Base-by-base conservation (phyloP, 1,140 invertebrate genomes). In the Pomacea maculata region DNA sequence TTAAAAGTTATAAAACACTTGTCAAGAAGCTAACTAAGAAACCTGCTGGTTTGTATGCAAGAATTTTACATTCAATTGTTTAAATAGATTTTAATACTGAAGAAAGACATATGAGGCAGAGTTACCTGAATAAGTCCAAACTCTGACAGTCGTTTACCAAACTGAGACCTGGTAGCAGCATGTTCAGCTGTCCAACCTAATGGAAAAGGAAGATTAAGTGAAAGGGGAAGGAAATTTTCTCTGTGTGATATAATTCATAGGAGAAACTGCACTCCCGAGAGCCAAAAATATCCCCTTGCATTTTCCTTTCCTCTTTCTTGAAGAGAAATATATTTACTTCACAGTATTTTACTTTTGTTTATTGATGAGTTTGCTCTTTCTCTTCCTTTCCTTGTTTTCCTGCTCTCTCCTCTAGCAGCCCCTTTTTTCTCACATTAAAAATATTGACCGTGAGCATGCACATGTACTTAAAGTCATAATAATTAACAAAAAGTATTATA, bases 71-170 rank as follows among this genome's bases (percentile, higher is more conserved):
- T 14, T 14, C 54, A 21, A 75, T 54, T 52, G 54, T 14, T 25
- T 15, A 12, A 25, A 64, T 25, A 25, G 25, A 25, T 25, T 25
- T 25, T 25, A 25, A 25, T 92, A 88, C 82, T 90, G 82, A n/a
- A 82, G 75, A 75, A 52, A 25, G 72, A 73, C 6, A 70, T 21
- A 64, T 21, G 55, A 68, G 64, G 52, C 52, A 54, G 9, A 54
- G 45, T 76, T 83, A 91, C 91, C 88, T 93, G 90, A 8, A 94
- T 92, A 0, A 93, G 73, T 29, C 93, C 93, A 87, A 93, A 93
- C 72, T 94, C 93, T 72, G 91, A 87, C 0, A 93, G 85, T 61
- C 92, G 85, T 80, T 90, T 91, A 85, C 87, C 86, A 87, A 92
- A 92, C 86, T 90, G 90, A 55, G 84, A 84, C 78, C 91, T 86